A percentile compares a stretch with the other conserved stretches of the same genome.
These are phyloP conservation scores for Oligia strigilis DNA, from an alignment of 2,888 invertebrate genomes.

Conservation along the genomic window DNA sequence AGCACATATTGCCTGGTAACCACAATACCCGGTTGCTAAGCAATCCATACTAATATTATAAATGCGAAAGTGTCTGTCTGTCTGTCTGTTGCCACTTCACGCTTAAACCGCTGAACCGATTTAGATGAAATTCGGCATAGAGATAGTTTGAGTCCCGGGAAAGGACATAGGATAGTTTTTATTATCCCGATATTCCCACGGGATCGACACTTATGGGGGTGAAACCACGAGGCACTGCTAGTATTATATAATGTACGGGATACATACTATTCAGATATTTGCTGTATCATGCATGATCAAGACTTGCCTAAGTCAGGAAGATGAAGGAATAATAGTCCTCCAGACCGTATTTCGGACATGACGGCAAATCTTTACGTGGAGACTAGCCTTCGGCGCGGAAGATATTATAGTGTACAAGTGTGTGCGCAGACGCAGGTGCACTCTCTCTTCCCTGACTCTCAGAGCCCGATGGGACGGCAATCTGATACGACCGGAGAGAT, in stretches of 20 bases:
- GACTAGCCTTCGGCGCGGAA: not conserved
- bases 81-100: too few relatives aligned
- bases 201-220: too few relatives aligned
- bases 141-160: too few relatives aligned
- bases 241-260: not conserved
- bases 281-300: slow-evolving; percentile 1
- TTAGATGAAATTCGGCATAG: too few relatives aligned
- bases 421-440: not conserved
- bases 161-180: too few relatives aligned
- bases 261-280: not conserved
- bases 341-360: not conserved
- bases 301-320: not conserved
- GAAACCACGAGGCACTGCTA: too few relatives aligned
- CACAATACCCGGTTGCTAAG: slow-evolving; percentile 3
- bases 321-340: not conserved
- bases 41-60: not conserved
- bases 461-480: not conserved
- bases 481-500: not conserved
- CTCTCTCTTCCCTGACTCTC: not conserved
- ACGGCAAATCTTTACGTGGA: not conserved
- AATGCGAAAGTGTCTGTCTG: too few relatives aligned
- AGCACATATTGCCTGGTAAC: slow-evolving; percentile 18
- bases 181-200: too few relatives aligned
- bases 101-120: too few relatives aligned
- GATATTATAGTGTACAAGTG: not conserved